Evolutionary conservation across 2,888 invertebrate species (phyloP).

Genomic region (Phaonia tiefii): DNA sequence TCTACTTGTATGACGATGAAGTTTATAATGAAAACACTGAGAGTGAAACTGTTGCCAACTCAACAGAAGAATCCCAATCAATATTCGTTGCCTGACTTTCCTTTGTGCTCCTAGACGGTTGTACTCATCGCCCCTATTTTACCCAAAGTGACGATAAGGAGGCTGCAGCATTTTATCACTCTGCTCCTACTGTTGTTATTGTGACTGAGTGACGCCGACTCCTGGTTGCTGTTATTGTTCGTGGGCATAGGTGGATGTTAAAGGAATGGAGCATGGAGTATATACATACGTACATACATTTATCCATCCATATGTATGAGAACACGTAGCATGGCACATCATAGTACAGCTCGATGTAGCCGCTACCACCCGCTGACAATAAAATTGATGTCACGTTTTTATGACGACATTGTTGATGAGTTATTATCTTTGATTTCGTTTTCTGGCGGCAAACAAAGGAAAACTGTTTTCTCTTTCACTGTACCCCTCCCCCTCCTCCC

Average conservation of each 20-base stretch:
- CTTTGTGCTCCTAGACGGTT: conserved; percentile 4
- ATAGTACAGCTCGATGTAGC: too few species aligned
- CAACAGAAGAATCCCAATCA: conserved; percentile 31
- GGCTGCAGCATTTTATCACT: neutral
- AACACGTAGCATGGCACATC: too few species aligned
- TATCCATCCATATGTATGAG: neutral
- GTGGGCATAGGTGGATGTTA: too few species aligned
- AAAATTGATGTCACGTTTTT: conserved; percentile 78
- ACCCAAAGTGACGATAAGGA: too few species aligned
- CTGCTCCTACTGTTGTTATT: conserved; percentile 12
- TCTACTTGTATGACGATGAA: too few species aligned
- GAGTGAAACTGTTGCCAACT: conserved; percentile 55
- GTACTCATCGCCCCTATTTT: too few species aligned
- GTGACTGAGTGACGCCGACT: conserved; percentile 3
- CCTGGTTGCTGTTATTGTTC: conserved; percentile 10
- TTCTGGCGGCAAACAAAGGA: conserved; percentile 28
- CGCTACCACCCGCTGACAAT: conserved; percentile 67
- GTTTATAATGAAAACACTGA: too few species aligned
- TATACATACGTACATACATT: conserved; percentile 7
- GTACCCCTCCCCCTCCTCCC: too few species aligned
- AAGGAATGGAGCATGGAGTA: neutral
- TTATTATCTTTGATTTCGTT: conserved; percentile 77
- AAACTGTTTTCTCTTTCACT: conserved; percentile 29
- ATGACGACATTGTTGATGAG: conserved; percentile 76
- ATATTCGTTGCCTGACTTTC: conserved; percentile 35